A percentile compares a stretch with the other conserved stretches of the same genome.
phyloP scores from a whole-genome alignment of 2,113 vertebrate species.

The Haemorhous mexicanus region DNA sequence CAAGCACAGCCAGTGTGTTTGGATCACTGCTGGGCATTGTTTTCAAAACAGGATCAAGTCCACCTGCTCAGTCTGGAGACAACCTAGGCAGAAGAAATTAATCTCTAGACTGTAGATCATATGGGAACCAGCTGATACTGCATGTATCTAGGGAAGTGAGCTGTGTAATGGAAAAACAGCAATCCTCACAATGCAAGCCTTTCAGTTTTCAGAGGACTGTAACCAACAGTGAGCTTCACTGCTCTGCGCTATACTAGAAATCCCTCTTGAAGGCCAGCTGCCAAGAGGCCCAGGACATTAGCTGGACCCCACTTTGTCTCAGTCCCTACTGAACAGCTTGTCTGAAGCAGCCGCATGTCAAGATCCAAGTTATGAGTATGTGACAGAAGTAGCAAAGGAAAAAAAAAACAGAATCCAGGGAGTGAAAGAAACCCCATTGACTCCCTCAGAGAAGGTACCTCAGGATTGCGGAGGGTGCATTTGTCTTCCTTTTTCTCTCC shows the following conservation, averaged over 20 bases:
- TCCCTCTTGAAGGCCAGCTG: not conserved
- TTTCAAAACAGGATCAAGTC: not conserved
- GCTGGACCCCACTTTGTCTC: not conserved
- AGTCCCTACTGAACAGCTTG: not conserved
- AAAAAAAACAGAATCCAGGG: not conserved
- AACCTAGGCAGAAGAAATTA: not conserved
- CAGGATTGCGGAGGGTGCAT: rapidly evolving
- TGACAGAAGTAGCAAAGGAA: not conserved
- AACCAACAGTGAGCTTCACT: not conserved
- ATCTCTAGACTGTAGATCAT: too few relatives aligned
- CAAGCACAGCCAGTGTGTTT: not conserved
- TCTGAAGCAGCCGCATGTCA: not conserved
- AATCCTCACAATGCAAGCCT: not conserved
- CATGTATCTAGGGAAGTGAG: not conserved
- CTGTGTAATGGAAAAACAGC: not conserved
- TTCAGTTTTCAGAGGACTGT: not conserved
- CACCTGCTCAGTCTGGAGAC: not conserved
- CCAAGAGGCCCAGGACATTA: not conserved
- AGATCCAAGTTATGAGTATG: not conserved
- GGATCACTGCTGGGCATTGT: not conserved
- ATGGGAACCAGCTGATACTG: not conserved
- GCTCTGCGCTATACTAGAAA: not conserved
- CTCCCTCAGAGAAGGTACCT: not conserved
- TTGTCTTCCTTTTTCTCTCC: not conserved
- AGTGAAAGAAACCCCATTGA: not conserved